Base-by-base conservation (phyloP, 2,113 vertebrate genomes). In the Pristiophorus japonicus region DNA sequence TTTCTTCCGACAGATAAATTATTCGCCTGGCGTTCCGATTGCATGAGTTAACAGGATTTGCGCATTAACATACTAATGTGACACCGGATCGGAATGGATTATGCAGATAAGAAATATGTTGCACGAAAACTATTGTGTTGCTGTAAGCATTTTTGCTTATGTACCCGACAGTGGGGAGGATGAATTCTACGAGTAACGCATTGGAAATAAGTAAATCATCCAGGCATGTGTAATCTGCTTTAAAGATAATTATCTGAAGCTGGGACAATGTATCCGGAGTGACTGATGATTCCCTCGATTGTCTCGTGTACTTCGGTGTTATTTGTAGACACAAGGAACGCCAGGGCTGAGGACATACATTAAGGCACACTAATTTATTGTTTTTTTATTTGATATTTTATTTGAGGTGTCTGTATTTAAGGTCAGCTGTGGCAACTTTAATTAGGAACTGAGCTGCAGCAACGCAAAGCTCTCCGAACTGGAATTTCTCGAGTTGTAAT, bases 61-160 rank as follows among this genome's bases (percentile, higher is more conserved):
- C 12, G 38, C 11, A 67, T 94, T 94, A 94, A 94, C 93, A 94
- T 94, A 70, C 93, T 94, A 94, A 94, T 94, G 51, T 94, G 93
- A 94, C 93, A 94, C 63, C 11, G 24, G 47, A 70, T 67, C 38
- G 65, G 24, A 47, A 94, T 94, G 93, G 93, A 94, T 94, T 94
- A 94, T 94, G 93, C 27, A 70, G 93, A 94, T 94, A 94, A 94
- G 93, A 70, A 51, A 94, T 45, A 70, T 67, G 93, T 45, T 94
- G 93, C 63, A 94, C 27, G 66, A 14, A 94, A 47, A 51, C 93
- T 27, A 94, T 94, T 94, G 93, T 70, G 65, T 70, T 67, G 93
- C 63, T 94, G 4, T 8, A 67, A 94, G 93, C 93, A 67, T 30
- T 70, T 94, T 94, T 27, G 51, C 65, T 47, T 42, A 51, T 70